These are phyloP conservation scores for Polia nebulosa DNA, from an alignment of 2,888 invertebrate species.

Conservation along the genomic window DNA sequence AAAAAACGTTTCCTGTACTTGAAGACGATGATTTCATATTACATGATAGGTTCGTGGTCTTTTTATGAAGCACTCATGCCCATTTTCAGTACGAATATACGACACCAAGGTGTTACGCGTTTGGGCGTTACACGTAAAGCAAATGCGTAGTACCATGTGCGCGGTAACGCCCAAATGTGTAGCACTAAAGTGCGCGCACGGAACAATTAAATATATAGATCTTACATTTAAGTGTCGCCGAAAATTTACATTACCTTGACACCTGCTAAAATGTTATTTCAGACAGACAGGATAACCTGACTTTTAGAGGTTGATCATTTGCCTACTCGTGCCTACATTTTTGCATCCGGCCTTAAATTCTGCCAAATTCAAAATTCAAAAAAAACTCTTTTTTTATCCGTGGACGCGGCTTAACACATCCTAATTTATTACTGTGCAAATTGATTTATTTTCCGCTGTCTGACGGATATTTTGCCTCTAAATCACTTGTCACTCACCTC, in stretches of 20 bases:
- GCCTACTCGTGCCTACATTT: not conserved
- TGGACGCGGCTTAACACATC: constrained; percentile 37
- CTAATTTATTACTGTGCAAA: constrained; percentile 46
- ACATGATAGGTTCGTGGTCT: constrained; percentile 75
- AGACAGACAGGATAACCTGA: not conserved
- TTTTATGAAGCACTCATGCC: not conserved
- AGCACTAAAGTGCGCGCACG: too few species aligned
- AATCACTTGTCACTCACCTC: constrained; percentile 34
- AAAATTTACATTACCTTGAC: not conserved
- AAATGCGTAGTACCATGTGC: too few species aligned
- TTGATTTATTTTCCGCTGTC: constrained; percentile 39
- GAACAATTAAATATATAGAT: too few species aligned
- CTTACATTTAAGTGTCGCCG: too few species aligned
- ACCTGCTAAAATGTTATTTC: not conserved
- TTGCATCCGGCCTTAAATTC: constrained; percentile 33
- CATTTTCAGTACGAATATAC: not conserved
- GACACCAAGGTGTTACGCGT: too few species aligned
- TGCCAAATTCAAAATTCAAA: constrained; percentile 37
- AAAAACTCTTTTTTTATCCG: constrained; percentile 27
- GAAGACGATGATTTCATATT: constrained; percentile 88
- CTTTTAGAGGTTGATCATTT: constrained; percentile 3
- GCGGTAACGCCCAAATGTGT: too few species aligned
- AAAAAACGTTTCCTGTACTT: constrained; percentile 90
- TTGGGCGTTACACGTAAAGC: too few species aligned
- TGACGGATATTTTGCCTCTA: constrained; percentile 38